Conservation (phyloP, 2,888 invertebrate genomes). For the Ganaspis brasiliensis region DNA sequence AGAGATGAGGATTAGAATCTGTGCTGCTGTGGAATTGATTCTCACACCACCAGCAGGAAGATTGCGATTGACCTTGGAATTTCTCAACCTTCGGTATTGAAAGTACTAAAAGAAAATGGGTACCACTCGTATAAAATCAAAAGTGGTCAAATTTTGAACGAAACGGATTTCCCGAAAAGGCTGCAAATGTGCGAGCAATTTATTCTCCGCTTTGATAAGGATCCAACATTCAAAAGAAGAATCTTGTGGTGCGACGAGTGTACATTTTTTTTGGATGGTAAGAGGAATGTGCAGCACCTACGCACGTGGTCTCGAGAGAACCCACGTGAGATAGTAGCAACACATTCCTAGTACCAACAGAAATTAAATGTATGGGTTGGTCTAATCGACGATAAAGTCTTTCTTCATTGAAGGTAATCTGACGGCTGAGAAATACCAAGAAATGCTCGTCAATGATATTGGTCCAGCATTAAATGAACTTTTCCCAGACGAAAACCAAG, state of each 20-base stretch:
- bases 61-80: neutral
- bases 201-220: neutral
- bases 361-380: neutral
- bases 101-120: neutral
- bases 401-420: too few relatives aligned
- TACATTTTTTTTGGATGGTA: neutral
- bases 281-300: neutral
- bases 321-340: neutral
- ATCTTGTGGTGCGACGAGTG: neutral
- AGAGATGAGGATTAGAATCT: too few relatives aligned
- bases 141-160: neutral
- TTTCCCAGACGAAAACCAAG: too few relatives aligned
- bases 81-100: neutral
- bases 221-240: neutral
- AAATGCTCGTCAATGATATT: too few relatives aligned
- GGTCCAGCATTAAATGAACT: too few relatives aligned
- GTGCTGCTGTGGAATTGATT: too few relatives aligned
- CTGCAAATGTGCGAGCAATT: neutral
- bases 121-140: neutral
- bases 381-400: neutral
- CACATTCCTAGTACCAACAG: neutral
- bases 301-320: neutral
- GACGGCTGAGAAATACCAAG: too few relatives aligned
- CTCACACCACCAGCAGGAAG: too few relatives aligned
- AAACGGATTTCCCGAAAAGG: neutral